Conservation (phyloP, 2,888 invertebrate genomes). For the Diarsia brunnea region DNA sequence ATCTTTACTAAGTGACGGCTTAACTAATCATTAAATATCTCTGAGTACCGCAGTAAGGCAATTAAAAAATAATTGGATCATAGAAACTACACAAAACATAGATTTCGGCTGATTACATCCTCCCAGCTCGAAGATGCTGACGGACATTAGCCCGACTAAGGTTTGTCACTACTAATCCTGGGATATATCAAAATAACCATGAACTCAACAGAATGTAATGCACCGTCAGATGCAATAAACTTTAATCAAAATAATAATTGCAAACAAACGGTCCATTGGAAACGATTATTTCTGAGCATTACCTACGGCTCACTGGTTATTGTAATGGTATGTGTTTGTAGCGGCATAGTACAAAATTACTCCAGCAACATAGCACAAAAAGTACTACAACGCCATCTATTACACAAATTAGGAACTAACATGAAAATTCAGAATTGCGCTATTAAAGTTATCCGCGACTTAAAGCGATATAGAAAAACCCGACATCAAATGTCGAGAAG, state of each 20-base stretch:
- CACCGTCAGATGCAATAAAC: constrained; percentile 24
- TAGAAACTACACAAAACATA: not conserved
- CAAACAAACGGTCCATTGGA: constrained; percentile 41
- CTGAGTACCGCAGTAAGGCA: too few species aligned
- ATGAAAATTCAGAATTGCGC: not conserved
- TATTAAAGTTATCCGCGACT: not conserved
- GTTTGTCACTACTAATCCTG: not conserved
- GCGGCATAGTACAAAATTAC: not conserved
- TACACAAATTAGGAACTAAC: not conserved
- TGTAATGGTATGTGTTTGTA: constrained; percentile 1
- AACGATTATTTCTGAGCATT: constrained; percentile 40
- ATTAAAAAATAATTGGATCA: not conserved
- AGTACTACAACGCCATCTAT: not conserved
- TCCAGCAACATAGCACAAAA: not conserved
- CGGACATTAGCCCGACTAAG: not conserved
- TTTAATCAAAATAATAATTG: constrained; percentile 55
- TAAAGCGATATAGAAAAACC: not conserved
- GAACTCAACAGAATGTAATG: constrained; percentile 27
- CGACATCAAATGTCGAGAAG: not conserved
- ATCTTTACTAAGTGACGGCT: too few species aligned
- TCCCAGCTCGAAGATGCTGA: not conserved
- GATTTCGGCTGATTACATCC: not conserved
- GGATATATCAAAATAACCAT: constrained; percentile 11
- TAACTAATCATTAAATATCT: too few species aligned
- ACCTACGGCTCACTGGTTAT: constrained; percentile 17